Percentiles rank a stretch among this genome's conserved stretches.
phyloP scores from a whole-genome alignment of 1,140 invertebrate genomes.

The Bombus superbus region DNA sequence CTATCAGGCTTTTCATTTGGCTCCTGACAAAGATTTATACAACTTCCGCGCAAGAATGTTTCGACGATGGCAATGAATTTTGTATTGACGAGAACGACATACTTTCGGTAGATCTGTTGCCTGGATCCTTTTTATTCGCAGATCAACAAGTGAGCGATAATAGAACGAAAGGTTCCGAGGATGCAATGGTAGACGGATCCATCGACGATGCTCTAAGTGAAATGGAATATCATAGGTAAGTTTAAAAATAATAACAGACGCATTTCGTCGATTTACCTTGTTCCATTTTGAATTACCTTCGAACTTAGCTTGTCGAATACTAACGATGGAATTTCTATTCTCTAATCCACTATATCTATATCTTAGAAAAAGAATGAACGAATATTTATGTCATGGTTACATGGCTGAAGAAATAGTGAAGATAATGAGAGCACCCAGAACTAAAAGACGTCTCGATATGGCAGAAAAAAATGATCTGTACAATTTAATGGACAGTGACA shows the following conservation, averaged over 20 bases:
- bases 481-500: conserved; percentile 68
- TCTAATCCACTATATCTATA: background rate
- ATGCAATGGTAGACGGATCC: conserved; percentile 80
- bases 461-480: conserved; percentile 64
- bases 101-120: conserved; percentile 85
- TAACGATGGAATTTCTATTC: background rate
- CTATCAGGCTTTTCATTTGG: conserved; percentile 44
- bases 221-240: conserved; percentile 86
- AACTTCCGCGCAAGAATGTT: conserved; percentile 68
- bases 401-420: conserved; percentile 87
- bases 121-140: conserved; percentile 83
- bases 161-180: conserved; percentile 28
- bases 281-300: too few species aligned
- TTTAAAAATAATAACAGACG: background rate
- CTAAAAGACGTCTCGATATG: conserved; percentile 81
- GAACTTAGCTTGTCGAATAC: too few species aligned
- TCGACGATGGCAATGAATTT: conserved; percentile 79
- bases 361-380: conserved; percentile 87
- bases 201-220: conserved; percentile 84
- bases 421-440: conserved; percentile 82
- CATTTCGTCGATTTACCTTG: too few species aligned
- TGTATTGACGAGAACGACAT: conserved; percentile 85
- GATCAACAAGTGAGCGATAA: conserved; percentile 65
- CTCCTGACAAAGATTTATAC: conserved; percentile 3
- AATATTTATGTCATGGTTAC: conserved; percentile 88